Evolutionary conservation across 2,797 vertebrate genomes (phyloP).

Genomic region (Luscinia megarhynchos): DNA sequence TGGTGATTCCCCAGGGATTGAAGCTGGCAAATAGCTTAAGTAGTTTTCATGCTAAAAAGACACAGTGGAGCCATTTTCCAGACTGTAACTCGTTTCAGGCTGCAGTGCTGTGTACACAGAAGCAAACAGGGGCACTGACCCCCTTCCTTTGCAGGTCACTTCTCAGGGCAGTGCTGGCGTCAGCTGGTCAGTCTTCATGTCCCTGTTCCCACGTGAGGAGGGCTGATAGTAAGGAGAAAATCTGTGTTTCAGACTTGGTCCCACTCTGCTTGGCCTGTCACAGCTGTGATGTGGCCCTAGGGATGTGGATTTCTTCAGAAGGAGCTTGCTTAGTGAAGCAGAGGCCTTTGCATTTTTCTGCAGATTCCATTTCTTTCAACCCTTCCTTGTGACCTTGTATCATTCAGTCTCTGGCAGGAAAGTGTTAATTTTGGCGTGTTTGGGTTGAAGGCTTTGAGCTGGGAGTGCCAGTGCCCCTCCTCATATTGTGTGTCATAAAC

Average conservation of each 20-base stretch:
- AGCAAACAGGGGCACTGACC: neutral
- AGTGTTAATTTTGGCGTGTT: neutral
- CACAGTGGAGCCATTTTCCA: neutral
- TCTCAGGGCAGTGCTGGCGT: neutral
- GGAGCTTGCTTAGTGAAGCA: neutral
- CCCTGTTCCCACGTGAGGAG: neutral
- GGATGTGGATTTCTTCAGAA: neutral
- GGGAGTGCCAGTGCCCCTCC: neutral
- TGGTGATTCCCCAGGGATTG: neutral
- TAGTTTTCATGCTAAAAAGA: constrained; percentile 9
- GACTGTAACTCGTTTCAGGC: neutral
- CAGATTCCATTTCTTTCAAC: neutral
- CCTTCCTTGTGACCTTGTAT: neutral
- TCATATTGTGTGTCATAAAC: neutral
- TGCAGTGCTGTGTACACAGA: neutral
- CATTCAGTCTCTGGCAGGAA: neutral
- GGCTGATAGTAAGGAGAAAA: neutral
- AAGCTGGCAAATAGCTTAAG: neutral
- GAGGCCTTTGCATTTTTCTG: neutral
- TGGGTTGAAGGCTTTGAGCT: neutral
- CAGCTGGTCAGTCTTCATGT: neutral
- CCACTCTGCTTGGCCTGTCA: neutral
- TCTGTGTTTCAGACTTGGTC: neutral
- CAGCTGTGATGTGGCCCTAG: neutral
- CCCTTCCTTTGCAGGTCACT: neutral